These are phyloP conservation scores for Rhincodon typus DNA, from an alignment of 2,797 vertebrate species.

Conservation along the genomic window DNA sequence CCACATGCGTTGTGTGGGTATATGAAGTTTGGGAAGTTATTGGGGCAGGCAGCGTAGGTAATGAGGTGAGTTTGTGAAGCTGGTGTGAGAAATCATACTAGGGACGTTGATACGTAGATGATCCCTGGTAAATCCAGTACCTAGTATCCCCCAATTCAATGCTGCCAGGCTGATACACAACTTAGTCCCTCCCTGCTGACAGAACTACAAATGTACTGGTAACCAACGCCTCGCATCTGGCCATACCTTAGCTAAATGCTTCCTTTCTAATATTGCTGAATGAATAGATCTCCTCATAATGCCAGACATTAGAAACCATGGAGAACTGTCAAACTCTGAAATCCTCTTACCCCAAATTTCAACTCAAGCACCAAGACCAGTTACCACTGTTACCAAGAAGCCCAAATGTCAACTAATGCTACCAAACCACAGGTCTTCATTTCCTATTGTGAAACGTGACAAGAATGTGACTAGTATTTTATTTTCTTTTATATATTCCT, in stretches of 20 bases:
- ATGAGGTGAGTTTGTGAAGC: no score
- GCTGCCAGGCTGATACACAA: no score
- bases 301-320: background rate
- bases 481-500: background rate
- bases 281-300: background rate
- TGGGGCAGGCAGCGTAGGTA: no score
- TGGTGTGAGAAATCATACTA: no score
- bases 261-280: background rate
- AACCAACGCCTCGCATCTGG: no score
- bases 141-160: no score
- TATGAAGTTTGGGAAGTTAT: no score
- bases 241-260: background rate
- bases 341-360: background rate
- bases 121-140: no score
- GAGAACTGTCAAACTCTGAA: background rate
- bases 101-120: no score
- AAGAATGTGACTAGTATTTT: background rate
- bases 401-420: background rate
- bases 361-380: background rate
- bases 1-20: no score
- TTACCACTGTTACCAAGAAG: background rate
- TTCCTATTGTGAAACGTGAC: background rate
- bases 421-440: background rate
- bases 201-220: no score
- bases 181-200: no score